Evolutionary conservation across 2,888 invertebrate genomes (phyloP).

Genomic region (Entomobrya proxima): DNA sequence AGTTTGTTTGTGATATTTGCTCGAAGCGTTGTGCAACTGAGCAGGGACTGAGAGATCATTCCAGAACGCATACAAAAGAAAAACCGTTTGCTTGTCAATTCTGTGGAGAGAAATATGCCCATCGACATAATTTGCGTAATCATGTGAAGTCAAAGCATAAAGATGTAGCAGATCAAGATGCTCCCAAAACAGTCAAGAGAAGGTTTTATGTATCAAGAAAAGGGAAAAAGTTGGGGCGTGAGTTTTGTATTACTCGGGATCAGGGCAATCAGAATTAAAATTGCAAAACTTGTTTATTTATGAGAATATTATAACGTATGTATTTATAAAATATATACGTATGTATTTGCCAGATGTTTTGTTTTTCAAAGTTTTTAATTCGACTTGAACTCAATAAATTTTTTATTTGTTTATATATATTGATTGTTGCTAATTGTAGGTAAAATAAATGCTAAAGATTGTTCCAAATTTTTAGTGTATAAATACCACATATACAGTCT

Average conservation of each 20-base stretch:
- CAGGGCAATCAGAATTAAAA: no score
- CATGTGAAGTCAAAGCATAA: conserved; percentile 20
- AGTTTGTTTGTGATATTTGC: conserved; percentile 13
- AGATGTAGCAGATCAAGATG: background rate
- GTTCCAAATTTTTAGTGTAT: no score
- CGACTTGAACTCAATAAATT: no score
- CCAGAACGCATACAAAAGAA: conserved; percentile 7
- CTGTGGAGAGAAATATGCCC: conserved; percentile 34
- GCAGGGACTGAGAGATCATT: background rate
- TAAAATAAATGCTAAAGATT: no score
- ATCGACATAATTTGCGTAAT: conserved; percentile 28
- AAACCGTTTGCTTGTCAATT: conserved; percentile 31
- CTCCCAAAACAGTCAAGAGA: background rate
- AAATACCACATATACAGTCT: no score
- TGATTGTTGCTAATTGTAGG: no score
- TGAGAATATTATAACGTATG: no score
- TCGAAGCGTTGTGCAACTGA: background rate
- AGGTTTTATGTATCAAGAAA: background rate
- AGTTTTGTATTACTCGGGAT: background rate
- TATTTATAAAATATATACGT: no score
- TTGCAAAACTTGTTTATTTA: no score
- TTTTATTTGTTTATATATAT: no score
- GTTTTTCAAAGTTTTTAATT: no score
- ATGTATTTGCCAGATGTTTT: no score
- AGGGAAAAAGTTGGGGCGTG: background rate